Conservation (phyloP, 2,113 vertebrate species). For the Rhinolophus sinicus region DNA sequence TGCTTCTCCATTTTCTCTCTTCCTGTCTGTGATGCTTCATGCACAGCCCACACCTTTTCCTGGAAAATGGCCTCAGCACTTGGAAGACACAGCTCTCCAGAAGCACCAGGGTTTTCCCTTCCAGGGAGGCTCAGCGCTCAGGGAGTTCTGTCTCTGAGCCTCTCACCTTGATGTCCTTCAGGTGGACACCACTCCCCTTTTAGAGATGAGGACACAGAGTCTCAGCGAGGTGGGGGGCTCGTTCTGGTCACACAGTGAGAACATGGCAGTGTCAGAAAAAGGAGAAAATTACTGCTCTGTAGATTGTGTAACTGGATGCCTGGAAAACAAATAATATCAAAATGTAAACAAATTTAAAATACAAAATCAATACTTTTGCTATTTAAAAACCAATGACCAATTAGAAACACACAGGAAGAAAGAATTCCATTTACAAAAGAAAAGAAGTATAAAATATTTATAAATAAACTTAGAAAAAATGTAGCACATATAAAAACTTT, state of each 20-base stretch:
- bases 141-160: accelerated
- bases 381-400: background rate
- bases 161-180: accelerated
- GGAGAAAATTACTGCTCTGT: accelerated
- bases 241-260: background rate
- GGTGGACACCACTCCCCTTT: too few relatives aligned
- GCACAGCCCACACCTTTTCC: background rate
- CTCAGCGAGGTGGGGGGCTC: accelerated
- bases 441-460: background rate
- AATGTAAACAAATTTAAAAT: background rate
- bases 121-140: accelerated
- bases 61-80: background rate
- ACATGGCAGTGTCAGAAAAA: accelerated
- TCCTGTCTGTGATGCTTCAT: accelerated
- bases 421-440: background rate
- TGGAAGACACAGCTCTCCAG: background rate
- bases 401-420: background rate
- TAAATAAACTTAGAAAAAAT: background rate
- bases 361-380: background rate
- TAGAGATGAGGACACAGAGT: background rate
- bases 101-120: too few relatives aligned
- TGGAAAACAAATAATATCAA: background rate
- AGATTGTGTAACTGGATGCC: accelerated
- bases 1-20: too few relatives aligned
- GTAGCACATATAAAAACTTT: background rate